These are phyloP conservation scores for Leptosomus discolor DNA, from an alignment of 2,113 vertebrate species.

Conservation along the genomic window DNA sequence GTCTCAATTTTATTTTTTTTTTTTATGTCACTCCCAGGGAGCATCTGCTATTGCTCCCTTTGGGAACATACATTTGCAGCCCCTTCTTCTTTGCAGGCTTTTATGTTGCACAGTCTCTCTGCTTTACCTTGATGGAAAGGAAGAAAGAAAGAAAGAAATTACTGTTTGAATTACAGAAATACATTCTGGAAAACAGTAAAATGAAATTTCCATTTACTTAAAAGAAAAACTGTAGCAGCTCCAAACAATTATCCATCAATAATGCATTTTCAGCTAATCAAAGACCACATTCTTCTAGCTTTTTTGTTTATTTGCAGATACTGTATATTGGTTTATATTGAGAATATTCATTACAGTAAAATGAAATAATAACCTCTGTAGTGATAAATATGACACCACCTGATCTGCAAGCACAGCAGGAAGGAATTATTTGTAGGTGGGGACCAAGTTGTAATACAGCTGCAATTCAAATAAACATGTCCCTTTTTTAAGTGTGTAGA, in stretches of 20 bases:
- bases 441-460: not conserved
- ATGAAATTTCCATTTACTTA: not conserved
- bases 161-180: not conserved
- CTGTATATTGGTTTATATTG: not conserved
- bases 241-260: not conserved
- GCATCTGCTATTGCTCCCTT: not conserved
- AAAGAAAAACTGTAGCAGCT: not conserved
- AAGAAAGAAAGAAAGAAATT: not conserved
- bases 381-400: not conserved
- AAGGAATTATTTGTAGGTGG: not conserved
- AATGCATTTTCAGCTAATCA: not conserved
- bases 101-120: not conserved
- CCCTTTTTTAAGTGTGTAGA: not conserved
- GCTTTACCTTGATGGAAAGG: not conserved
- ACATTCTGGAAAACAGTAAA: not conserved
- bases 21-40: not conserved
- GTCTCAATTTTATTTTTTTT: not conserved
- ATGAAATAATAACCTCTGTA: not conserved
- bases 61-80: not conserved
- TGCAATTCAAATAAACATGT: not conserved
- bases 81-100: not conserved
- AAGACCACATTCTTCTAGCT: not conserved
- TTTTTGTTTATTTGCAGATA: not conserved
- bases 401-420: not conserved
- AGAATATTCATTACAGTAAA: not conserved